A percentile compares a stretch with the other conserved stretches of the same genome.
Conservation (phyloP, 1,140 invertebrate genomes). For the Phortica variegata region DNA sequence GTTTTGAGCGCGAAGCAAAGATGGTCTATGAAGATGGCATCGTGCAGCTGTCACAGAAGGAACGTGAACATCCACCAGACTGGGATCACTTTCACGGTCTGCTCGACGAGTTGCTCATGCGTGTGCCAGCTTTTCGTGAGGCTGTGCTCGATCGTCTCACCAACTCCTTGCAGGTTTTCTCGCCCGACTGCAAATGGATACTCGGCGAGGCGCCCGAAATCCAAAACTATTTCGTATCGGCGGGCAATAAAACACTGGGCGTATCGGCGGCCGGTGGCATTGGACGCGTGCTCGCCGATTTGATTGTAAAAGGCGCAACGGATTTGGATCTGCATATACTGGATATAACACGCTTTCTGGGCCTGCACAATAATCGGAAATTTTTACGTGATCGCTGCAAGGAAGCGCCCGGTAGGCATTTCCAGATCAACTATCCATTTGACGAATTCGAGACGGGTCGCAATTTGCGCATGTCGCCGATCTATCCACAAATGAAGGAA, state of each 20-base stretch:
- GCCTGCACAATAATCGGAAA: constrained; percentile 92
- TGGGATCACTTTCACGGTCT: constrained; percentile 96
- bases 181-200: constrained; percentile 89
- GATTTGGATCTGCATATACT: constrained; percentile 87
- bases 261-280: constrained; percentile 91
- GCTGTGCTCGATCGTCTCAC: constrained; percentile 75
- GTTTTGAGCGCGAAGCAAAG: constrained; percentile 85
- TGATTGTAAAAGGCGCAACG: constrained; percentile 81
- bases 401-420: constrained; percentile 91
- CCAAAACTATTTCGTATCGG: constrained; percentile 91
- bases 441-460: constrained; percentile 84
- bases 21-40: constrained; percentile 82
- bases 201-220: constrained; percentile 93
- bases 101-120: constrained; percentile 79
- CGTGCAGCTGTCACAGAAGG: constrained; percentile 61
- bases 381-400: constrained; percentile 90
- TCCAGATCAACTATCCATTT: constrained; percentile 80
- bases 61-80: constrained; percentile 73
- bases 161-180: constrained; percentile 91
- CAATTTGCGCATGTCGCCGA: constrained; percentile 92
- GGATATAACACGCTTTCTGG: constrained; percentile 90
- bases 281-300: constrained; percentile 85
- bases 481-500: constrained; percentile 88
- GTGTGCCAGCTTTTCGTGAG: constrained; percentile 76
- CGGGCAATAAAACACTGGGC: constrained; percentile 93